phyloP scores from a whole-genome alignment of 2,888 invertebrate genomes.

The Eurytoma adleriae region DNA sequence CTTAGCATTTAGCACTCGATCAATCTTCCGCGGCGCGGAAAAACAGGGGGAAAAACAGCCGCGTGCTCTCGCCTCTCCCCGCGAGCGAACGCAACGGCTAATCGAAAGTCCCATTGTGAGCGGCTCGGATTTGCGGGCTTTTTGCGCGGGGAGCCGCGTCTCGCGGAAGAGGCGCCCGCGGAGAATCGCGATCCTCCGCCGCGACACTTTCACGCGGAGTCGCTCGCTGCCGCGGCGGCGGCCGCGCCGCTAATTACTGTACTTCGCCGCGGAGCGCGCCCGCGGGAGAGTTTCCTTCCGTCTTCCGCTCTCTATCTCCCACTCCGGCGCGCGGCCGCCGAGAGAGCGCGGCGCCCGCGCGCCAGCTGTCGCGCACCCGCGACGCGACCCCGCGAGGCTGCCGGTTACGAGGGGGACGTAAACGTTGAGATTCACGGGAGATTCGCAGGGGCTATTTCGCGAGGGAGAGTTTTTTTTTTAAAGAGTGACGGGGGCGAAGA shows the following conservation, averaged over 20 bases:
- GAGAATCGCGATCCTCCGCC: not conserved
- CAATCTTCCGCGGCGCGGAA: not conserved
- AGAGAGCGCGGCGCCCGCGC: not conserved
- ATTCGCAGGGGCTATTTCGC: too few species aligned
- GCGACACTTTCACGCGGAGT: conserved; percentile 54
- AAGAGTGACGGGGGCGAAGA: too few species aligned
- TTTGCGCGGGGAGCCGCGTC: conserved; percentile 13
- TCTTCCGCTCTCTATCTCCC: conserved; percentile 60
- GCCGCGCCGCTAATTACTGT: conserved; percentile 64
- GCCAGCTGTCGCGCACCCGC: conserved; percentile 30
- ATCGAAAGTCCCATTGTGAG: too few species aligned
- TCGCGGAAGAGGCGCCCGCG: conserved; percentile 56
- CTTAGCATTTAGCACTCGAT: too few species aligned
- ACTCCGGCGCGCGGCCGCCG: not conserved
- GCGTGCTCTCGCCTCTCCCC: not conserved
- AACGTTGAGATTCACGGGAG: too few species aligned
- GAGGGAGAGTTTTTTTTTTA: too few species aligned
- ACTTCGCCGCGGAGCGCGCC: conserved; percentile 58
- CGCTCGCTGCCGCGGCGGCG: conserved; percentile 41
- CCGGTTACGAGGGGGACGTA: too few species aligned
- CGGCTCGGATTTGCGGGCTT: not conserved
- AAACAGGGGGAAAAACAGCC: not conserved
- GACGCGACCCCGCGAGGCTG: not conserved
- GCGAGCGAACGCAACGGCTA: not conserved
- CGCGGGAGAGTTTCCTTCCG: conserved; percentile 67